phyloP scores from a whole-genome alignment of 1,140 invertebrate genomes.

The Helicoverpa zea region DNA sequence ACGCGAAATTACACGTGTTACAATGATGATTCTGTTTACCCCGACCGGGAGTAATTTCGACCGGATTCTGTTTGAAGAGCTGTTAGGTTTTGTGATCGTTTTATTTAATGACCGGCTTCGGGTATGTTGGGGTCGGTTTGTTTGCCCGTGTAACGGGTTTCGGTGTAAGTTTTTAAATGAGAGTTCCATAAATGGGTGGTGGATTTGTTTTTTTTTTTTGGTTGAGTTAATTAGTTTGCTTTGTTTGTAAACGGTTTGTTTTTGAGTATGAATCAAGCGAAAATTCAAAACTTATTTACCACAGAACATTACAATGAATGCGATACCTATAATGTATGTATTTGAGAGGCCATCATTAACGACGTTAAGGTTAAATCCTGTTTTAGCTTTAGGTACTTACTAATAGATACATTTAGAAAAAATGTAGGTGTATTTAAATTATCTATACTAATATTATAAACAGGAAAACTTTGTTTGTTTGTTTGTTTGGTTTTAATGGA shows the following conservation, averaged over 20 bases:
- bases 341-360: too few relatives aligned
- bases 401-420: too few relatives aligned
- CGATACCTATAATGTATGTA: too few relatives aligned
- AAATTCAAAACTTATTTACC: too few relatives aligned
- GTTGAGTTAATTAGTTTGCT: not conserved
- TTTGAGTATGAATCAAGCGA: too few relatives aligned
- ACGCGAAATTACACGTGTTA: constrained; percentile 81
- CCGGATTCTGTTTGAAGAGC: constrained; percentile 71
- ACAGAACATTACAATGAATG: too few relatives aligned
- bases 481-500: too few relatives aligned
- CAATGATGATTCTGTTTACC: constrained; percentile 79
- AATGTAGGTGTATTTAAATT: too few relatives aligned
- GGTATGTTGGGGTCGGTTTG: constrained; percentile 57
- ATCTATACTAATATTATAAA: too few relatives aligned
- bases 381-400: too few relatives aligned
- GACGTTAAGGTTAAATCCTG: too few relatives aligned
- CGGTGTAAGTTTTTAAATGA: constrained; percentile 44
- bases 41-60: constrained; percentile 64
- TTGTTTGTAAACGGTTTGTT: not conserved
- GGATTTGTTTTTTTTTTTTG: constrained; percentile 2
- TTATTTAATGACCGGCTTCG: constrained; percentile 63
- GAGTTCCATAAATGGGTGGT: not conserved
- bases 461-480: too few relatives aligned
- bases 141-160: constrained; percentile 48
- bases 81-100: constrained; percentile 81